Conservation (phyloP, 2,113 vertebrate genomes). For the Chiloscyllium plagiosum region DNA sequence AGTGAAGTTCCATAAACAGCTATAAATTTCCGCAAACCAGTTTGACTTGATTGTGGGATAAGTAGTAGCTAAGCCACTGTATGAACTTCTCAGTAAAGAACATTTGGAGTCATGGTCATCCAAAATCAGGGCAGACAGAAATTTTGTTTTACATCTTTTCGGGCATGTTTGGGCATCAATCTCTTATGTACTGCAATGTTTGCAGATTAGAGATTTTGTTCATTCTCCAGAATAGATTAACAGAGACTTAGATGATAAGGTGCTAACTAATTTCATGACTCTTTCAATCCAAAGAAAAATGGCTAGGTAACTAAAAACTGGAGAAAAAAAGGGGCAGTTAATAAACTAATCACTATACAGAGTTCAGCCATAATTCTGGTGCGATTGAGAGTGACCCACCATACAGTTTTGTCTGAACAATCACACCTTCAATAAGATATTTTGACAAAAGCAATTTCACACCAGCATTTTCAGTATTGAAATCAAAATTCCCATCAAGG, state of each 20-base stretch:
- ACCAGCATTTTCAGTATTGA: not conserved
- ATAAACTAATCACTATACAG: not conserved
- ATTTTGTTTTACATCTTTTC: not conserved
- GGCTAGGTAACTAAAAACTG: not conserved
- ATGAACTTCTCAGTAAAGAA: not conserved
- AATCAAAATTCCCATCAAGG: not conserved
- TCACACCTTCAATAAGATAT: not conserved
- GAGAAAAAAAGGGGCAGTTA: not conserved
- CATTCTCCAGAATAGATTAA: not conserved
- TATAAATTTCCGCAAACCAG: not conserved
- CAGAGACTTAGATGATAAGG: not conserved
- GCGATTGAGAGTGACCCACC: not conserved
- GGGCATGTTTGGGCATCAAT: not conserved
- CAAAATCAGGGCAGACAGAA: not conserved
- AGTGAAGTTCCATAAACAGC: too few relatives aligned
- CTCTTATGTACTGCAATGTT: not conserved
- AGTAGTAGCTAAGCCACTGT: not conserved
- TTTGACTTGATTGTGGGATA: not conserved
- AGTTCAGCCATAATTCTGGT: not conserved
- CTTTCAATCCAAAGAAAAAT: not conserved
- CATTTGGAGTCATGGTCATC: not conserved
- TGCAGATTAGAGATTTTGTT: not conserved
- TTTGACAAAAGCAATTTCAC: not conserved
- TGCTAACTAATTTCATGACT: not conserved
- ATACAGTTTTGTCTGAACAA: not conserved